Base-by-base conservation (phyloP, 2,888 invertebrate genomes). In the Agrochola lota region DNA sequence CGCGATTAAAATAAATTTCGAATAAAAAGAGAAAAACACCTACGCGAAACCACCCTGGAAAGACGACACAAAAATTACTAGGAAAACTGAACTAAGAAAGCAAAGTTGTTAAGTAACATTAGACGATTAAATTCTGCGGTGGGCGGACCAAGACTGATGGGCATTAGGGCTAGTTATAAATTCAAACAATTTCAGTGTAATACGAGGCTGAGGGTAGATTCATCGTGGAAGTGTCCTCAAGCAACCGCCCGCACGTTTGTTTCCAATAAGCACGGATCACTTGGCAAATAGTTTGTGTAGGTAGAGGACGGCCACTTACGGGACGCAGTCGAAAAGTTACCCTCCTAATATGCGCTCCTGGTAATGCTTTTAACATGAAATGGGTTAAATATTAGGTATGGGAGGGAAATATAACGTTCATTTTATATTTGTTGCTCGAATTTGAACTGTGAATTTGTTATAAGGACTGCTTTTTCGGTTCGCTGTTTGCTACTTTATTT, bases 251-350 rank as follows among this genome's bases (percentile, higher is more conserved):
- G 57, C 80, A 78, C 79, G 86, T 87, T 85, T 85, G 85, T 80
- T 78, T 81, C 80, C 83, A 85, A 87, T 86, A 85, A 88, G 81
- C 77, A 80, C 77, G 84, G 85, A 86, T 88, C 85, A 85, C 82
- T 88, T 82, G 77, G 80, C 73, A 84, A 84, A 87, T 88, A 84
- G 88, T 88, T 88, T 85, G 85, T 78, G 62, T 85, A 76, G 71
- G 57, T 40, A 80, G 81, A 77, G 77, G 82, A 74, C 70, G 63
- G 57, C 66, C 77, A 74, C 78, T 83, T 82, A 77, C 57, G 40
- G 73, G 64, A 70, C 67, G 67, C 69, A 69, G 75, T 77, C 66
- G 76, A 71, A 66, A 85, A 79, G 80, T 81, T 78, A 77, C 74
- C 71, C 30, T 15, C 35, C 26, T 57, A 59, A 60, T 69, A 71